Evolutionary conservation across 2,113 vertebrate species (phyloP), one percentile per base, ranked within the genome.

Genomic region (Melanerpes formicivorus): DNA sequence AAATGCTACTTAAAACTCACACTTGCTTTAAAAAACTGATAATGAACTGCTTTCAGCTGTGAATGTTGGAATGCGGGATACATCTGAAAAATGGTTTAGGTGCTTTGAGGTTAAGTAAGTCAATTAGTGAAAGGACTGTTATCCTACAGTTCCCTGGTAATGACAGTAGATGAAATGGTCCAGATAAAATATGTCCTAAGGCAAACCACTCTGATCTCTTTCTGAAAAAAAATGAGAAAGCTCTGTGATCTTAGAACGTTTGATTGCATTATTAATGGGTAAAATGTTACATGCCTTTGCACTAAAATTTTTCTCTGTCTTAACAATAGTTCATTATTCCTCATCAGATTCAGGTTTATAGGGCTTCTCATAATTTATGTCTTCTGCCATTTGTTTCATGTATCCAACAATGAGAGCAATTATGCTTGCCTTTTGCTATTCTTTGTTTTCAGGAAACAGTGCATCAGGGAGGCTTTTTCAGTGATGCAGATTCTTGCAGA

Each of bases 401-500:
- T 62, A 64, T 60, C 94, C 76, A 80, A 23, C 67, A 54, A 94
- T 55, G 84, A 92, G 93, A 88, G 71, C 93, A 87, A 91, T 94
- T 91, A 65, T 23, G 44, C 93, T 80, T 72, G 76, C 73, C 79
- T 91, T 79, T 93, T 86, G 69, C 62, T 92, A 55, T 75, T 93
- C 94, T 80, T 96, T 91, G 65, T 90, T 93, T 96, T 93, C 91
- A 81, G 87, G 91, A 94, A 96, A 89, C 94, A 93, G 70, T 93
- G 40, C 84, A 63, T 72, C 59, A 62, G 70, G 70, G 82, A 93
- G 60, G 64, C 75, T 87, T 17, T 76, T 90, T 63, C 87, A 87
- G 84, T 63, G 89, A 64, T 27, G 62, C 54, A 93, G 62, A 46
- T 66, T 83, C 60, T 93, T 5, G 2, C 63, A 75, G 82, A 87